These are phyloP conservation scores for Psilanteris sp. DNA, from an alignment of 1,140 invertebrate genomes.

Conservation along the genomic window DNA sequence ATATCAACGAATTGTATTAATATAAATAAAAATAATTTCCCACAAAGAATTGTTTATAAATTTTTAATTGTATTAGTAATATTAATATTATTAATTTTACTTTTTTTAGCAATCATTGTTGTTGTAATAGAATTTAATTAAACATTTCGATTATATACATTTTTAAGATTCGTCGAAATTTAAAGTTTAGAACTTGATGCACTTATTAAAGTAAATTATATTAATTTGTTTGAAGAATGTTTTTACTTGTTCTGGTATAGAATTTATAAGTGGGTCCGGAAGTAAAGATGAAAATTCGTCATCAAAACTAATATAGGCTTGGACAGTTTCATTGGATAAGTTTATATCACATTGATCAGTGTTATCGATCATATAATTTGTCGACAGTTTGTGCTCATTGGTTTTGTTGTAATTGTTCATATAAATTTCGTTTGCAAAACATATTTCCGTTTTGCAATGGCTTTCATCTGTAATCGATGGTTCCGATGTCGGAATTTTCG, in stretches of 20 bases:
- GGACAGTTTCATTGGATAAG: constrained; percentile 27
- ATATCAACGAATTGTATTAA: no score
- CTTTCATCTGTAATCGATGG: constrained; percentile 8
- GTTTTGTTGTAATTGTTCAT: constrained; percentile 5
- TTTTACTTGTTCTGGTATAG: constrained; percentile 16
- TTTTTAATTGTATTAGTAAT: no score
- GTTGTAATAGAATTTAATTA: no score
- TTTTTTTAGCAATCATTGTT: no score
- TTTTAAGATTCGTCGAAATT: no score
- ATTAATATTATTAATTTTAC: no score
- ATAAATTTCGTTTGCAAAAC: constrained; percentile 9
- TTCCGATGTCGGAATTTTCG: constrained; percentile 8
- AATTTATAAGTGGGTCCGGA: neutral
- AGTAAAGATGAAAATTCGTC: constrained; percentile 58
- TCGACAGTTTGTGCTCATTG: constrained; percentile 16
- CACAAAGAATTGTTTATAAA: no score
- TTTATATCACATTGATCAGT: constrained; percentile 21
- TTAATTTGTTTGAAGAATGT: no score
- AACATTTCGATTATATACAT: no score
- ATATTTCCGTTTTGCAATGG: neutral
- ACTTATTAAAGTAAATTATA: no score
- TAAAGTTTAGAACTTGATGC: no score
- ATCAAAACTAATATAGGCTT: constrained; percentile 50
- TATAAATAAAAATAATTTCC: no score
- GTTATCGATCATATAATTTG: constrained; percentile 6